Evolutionary conservation across 2,113 vertebrate species (phyloP).

Genomic region (Nannobrachium achirus): DNA sequence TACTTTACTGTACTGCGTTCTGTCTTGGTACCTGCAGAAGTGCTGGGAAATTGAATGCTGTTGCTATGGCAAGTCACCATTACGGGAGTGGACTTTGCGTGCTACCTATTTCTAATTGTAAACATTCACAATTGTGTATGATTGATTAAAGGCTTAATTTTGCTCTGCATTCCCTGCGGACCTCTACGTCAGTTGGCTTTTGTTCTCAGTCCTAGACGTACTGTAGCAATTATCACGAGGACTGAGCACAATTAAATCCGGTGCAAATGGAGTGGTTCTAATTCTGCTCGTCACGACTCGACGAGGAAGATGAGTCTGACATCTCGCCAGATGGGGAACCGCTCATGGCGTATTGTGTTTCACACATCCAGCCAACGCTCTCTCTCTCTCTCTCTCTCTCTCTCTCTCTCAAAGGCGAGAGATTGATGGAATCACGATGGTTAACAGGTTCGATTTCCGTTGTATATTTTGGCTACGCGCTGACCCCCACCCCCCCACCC

Average conservation of each 20-base stretch:
- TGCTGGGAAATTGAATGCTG: too few species aligned
- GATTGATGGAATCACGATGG: slow-evolving; percentile 61
- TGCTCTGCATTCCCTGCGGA: neutral
- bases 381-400: neutral
- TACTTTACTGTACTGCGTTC: too few species aligned
- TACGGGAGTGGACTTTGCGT: too few species aligned
- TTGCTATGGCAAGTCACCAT: too few species aligned
- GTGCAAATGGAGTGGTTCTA: slow-evolving; percentile 51
- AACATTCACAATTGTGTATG: neutral
- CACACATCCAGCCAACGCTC: slow-evolving; percentile 47
- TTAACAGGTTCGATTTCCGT: slow-evolving; percentile 54
- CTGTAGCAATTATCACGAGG: slow-evolving; percentile 1
- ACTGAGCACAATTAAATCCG: slow-evolving; percentile 42
- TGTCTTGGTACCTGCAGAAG: neutral
- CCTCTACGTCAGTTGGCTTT: neutral
- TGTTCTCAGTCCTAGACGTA: slow-evolving; percentile 4
- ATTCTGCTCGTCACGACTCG: slow-evolving; percentile 51
- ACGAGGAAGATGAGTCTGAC: slow-evolving; percentile 58
- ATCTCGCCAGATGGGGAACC: slow-evolving; percentile 69
- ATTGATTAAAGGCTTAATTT: neutral
- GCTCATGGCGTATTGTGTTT: slow-evolving; percentile 69
- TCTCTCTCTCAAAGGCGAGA: slow-evolving; percentile 36
- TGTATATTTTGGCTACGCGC: slow-evolving; percentile 60
- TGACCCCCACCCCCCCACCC: slow-evolving; percentile 29
- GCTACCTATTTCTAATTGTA: slow-evolving; percentile 59